A percentile compares a stretch with the other conserved stretches of the same genome.
phyloP scores from a whole-genome alignment of 2,797 vertebrate species.

The Ctenosaura bakeri region DNA sequence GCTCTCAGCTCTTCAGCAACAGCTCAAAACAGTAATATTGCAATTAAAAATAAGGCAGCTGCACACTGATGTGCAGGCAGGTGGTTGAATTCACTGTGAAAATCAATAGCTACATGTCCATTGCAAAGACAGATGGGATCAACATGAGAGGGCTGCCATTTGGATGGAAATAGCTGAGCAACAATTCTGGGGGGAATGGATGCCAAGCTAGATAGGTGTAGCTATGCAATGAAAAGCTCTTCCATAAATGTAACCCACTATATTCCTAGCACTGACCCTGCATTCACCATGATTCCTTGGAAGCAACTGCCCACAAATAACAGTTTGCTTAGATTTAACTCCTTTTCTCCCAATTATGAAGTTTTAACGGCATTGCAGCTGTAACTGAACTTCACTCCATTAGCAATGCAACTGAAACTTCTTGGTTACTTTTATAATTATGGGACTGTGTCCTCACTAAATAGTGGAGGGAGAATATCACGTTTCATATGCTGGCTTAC shows the following conservation, averaged over 20 bases:
- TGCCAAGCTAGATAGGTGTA: neutral
- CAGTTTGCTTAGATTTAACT: neutral
- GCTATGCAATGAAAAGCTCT: neutral
- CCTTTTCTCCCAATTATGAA: neutral
- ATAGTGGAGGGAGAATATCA: too few species aligned
- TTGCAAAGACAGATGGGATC: conserved; percentile 18
- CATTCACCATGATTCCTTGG: neutral
- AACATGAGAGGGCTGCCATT: neutral
- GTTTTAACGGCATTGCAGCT: neutral
- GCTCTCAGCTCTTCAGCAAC: neutral
- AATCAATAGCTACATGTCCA: conserved; percentile 25
- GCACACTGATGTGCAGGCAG: conserved; percentile 3
- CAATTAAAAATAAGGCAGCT: conserved; percentile 20
- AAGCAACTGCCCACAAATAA: neutral
- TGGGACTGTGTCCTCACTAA: too few species aligned
- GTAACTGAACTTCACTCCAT: neutral
- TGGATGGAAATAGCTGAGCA: conserved; percentile 10
- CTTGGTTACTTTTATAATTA: neutral
- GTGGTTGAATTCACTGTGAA: conserved; percentile 23
- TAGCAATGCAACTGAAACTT: neutral
- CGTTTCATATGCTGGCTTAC: neutral
- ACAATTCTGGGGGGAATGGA: neutral
- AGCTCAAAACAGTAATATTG: neutral
- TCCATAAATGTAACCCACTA: neutral
- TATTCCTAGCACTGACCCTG: conserved; percentile 4